Percentiles rank a stretch among this genome's conserved stretches.
Conservation (phyloP, 2,888 invertebrate species). For the Lithophane semibrunnea region DNA sequence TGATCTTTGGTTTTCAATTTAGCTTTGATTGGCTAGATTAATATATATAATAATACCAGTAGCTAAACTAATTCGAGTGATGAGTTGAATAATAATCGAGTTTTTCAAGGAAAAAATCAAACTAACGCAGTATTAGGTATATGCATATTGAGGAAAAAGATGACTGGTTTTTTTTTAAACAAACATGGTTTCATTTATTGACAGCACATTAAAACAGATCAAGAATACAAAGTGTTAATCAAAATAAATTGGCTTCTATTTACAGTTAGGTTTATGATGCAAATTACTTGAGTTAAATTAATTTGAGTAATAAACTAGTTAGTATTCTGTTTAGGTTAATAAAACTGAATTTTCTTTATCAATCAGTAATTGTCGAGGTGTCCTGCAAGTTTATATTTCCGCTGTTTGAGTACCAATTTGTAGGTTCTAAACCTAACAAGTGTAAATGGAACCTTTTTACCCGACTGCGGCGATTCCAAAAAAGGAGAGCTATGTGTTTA, state of each 20-base stretch:
- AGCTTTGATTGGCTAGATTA: neutral
- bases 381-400: slow-evolving; percentile 13
- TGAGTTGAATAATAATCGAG: slow-evolving; percentile 37
- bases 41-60: slow-evolving; percentile 8
- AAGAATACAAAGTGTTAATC: slow-evolving; percentile 32
- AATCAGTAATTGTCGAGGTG: neutral
- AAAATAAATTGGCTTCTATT: slow-evolving; percentile 39
- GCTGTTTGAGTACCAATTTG: neutral
- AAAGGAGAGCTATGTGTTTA: no score
- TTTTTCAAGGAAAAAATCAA: neutral
- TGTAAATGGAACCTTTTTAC: neutral
- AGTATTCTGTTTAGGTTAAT: neutral
- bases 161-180: slow-evolving; percentile 21
- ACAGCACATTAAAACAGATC: slow-evolving; percentile 1
- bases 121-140: neutral
- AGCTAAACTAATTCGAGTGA: slow-evolving; percentile 12
- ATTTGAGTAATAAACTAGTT: slow-evolving; percentile 16
- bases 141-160: slow-evolving; percentile 10
- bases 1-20: neutral
- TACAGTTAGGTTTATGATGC: slow-evolving; percentile 33
- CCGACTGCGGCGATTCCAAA: no score
- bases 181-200: slow-evolving; percentile 38
- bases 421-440: neutral
- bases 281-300: slow-evolving; percentile 34
- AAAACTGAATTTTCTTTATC: slow-evolving; percentile 8